Percentiles rank a stretch among this genome's conserved stretches.
Conservation (phyloP, 2,113 vertebrate genomes). For the Chaetura pelagica region DNA sequence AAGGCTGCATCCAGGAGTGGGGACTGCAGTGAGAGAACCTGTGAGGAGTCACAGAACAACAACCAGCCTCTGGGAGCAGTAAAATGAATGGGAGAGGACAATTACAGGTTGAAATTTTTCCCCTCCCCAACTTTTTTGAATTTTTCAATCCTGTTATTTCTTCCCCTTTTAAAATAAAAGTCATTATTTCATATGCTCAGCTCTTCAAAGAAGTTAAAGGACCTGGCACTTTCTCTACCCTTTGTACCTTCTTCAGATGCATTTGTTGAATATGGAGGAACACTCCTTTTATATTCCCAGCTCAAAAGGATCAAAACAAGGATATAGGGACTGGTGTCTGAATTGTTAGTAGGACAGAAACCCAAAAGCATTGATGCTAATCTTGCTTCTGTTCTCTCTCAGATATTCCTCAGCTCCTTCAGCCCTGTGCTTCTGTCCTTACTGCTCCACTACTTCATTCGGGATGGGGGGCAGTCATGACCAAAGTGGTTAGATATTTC, state of each 20-base stretch:
- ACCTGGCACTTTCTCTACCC: background rate
- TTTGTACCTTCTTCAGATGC: background rate
- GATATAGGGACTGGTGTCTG: background rate
- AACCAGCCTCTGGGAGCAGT: accelerated
- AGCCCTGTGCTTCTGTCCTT: background rate
- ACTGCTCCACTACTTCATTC: accelerated
- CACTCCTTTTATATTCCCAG: background rate
- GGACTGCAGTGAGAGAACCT: background rate
- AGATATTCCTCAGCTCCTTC: background rate
- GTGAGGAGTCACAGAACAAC: background rate
- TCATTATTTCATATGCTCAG: background rate
- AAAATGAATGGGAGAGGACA: background rate
- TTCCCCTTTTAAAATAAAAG: background rate
- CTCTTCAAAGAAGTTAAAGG: background rate
- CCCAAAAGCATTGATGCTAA: background rate
- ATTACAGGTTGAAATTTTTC: background rate
- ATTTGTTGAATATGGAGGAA: conserved; percentile 29
- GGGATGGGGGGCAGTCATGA: background rate
- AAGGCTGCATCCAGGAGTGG: background rate
- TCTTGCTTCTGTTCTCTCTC: background rate
- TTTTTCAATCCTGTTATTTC: background rate
- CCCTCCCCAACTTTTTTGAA: background rate
- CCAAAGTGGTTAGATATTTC: background rate
- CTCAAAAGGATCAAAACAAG: conserved; percentile 33
- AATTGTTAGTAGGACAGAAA: background rate